phyloP scores from a whole-genome alignment of 1,140 invertebrate genomes.

The Apolygus lucorum region DNA sequence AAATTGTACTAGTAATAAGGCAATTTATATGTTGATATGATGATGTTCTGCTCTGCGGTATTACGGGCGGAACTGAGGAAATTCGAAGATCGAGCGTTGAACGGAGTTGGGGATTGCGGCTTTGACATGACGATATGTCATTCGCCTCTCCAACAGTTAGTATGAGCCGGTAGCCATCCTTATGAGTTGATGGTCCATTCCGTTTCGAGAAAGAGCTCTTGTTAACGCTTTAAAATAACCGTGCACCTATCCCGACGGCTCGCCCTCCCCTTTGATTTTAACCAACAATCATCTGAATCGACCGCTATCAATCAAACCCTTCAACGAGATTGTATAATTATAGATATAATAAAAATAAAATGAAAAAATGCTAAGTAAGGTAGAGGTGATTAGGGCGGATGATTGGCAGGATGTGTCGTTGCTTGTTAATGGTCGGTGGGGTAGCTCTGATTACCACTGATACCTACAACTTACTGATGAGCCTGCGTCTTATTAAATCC shows the following conservation, averaged over 20 bases:
- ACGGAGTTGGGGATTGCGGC: too few relatives aligned
- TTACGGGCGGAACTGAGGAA: too few relatives aligned
- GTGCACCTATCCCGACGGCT: neutral
- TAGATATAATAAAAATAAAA: slow-evolving; percentile 19
- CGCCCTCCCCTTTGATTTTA: neutral
- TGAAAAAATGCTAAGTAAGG: slow-evolving; percentile 20
- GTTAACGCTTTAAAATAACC: neutral
- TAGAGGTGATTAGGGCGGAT: slow-evolving; percentile 10
- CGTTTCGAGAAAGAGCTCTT: neutral
- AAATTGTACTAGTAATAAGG: too few relatives aligned
- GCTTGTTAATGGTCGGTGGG: neutral
- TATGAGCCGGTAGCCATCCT: neutral
- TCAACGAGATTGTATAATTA: slow-evolving; percentile 6
- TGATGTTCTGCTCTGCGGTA: too few relatives aligned
- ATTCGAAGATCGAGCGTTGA: too few relatives aligned
- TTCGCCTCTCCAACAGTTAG: neutral
- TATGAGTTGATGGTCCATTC: neutral
- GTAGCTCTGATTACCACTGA: slow-evolving; percentile 19
- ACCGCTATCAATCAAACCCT: neutral
- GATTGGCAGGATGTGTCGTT: slow-evolving; percentile 16
- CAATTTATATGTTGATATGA: too few relatives aligned
- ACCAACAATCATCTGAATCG: neutral
- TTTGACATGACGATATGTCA: too few relatives aligned
- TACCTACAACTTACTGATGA: slow-evolving; percentile 11
- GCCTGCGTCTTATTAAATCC: slow-evolving; percentile 14